These are phyloP conservation scores for Eudorcas thomsonii DNA, from an alignment of 2,113 vertebrate genomes.

Conservation along the genomic window DNA sequence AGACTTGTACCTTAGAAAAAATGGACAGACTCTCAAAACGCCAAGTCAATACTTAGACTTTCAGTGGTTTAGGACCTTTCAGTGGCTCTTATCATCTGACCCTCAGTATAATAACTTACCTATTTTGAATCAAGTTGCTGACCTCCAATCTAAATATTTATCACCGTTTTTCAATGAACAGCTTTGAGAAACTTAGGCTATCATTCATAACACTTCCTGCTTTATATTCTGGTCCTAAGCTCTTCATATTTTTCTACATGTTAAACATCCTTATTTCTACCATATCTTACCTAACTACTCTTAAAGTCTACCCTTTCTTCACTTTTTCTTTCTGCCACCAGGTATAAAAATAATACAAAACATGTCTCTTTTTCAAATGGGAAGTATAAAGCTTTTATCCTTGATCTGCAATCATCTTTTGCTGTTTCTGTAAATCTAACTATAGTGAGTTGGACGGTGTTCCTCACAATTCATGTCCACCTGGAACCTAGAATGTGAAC, in stretches of 20 bases:
- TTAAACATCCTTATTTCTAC: not conserved
- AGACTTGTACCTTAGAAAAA: not conserved
- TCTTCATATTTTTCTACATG: not conserved
- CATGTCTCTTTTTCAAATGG: not conserved
- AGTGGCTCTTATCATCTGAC: not conserved
- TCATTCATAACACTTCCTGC: not conserved
- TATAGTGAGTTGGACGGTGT: not conserved
- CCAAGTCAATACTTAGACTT: not conserved
- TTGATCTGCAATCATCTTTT: not conserved
- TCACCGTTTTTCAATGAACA: not conserved
- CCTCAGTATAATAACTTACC: not conserved
- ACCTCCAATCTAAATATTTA: not conserved
- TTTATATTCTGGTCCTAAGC: not conserved
- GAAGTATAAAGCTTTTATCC: not conserved
- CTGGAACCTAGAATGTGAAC: not conserved
- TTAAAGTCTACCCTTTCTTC: not conserved
- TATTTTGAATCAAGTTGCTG: not conserved
- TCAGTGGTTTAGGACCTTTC: not conserved
- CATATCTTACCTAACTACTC: not conserved
- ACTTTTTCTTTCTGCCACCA: not conserved
- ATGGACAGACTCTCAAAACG: not conserved
- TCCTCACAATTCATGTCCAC: not conserved
- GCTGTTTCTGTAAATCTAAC: not conserved
- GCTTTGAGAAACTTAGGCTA: not conserved
- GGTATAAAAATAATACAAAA: not conserved